Base-by-base conservation (phyloP, 2,888 invertebrate genomes). In the Agrypnus murinus region DNA sequence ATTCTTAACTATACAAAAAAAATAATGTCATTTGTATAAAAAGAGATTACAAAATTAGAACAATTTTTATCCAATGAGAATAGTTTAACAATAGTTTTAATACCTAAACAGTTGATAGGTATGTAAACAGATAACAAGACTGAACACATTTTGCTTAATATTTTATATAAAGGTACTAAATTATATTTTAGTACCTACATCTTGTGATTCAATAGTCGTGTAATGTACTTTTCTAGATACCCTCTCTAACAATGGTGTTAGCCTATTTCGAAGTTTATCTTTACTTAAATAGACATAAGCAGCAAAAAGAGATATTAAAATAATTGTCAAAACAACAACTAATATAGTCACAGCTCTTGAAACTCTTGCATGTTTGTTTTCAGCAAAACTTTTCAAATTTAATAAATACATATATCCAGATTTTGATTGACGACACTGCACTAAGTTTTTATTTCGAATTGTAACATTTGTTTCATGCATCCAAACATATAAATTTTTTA, bases 191-290 rank as follows among this genome's bases (percentile, higher is more conserved):
- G 76, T 76, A 81, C 40, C 25, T 25, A 85, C 85, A 75, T 84
- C 84, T 78, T 86, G 86, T 36, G 85, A 84, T 74, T 86, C 85
- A 25, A 93, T 92, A 7, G 91, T 91, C 0, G 92, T 92, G 78
- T 93, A 93, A 74, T 92, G 91, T 38, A 93, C 92, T 81, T 92
- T 91, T 80, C 91, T 89, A 38, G 90, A 88, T 40, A 92, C 89
- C 64, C 89, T 89, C 75, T 91, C 90, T 53, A 92, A 86, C 32
- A 92, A 86, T 0, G 92, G 92, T 32, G 87, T 87, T 43, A 91
- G 86, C 81, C 88, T 89, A 69, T 86, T 86, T 73, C 87, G 87
- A 50, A 92, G 84, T 71, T 87, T 87, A 66, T 88, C 87, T 72
- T 90, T 87, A 79, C 91, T 91, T 34, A 91, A 84, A 79, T 92